Evolutionary conservation across 2,888 invertebrate species (phyloP), one percentile per base, ranked within the genome.

Genomic region (Petrolisthes manimaculis): DNA sequence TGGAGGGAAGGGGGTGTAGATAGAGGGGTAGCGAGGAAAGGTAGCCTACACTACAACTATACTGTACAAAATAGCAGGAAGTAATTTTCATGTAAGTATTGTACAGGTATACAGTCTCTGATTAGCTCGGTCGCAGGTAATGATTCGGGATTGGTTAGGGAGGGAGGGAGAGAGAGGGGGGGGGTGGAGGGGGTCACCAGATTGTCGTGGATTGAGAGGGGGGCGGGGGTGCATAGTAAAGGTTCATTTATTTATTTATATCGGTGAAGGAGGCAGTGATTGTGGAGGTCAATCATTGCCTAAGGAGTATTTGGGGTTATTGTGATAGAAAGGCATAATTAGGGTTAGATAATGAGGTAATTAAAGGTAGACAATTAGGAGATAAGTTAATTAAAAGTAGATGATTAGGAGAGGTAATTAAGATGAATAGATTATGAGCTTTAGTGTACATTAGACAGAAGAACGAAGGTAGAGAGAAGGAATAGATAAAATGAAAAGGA

Each of bases 61-160:
- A n/a, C n/a, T n/a, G n/a, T n/a, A 75, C 84, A 84, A 84, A 84
- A 86, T 80, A 71, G 69, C 86, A 86, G 86, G 86, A 86, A 86
- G 71, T 51, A 86, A 86, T 86, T 81, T 81, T 86, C 81, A 86
- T 86, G 86, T 86, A 86, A 81, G 80, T 81, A 86, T 74, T 79
- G 71, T 79, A 75, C 81, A 75, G 21, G 37, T 61, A 80, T 56
- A 81, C 86, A 82, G 24, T 61, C 61, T 71, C 5, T 67, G 53
- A 21, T 69, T 61, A 77, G 53, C 37, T 37, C 37, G 81, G 69
- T 56, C 80, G 79, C 61, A 9, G 69, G 85, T 69, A 71, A 67
- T 81, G 80, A 86, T 86, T 86, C 79, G 81, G 74, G n/a, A 24
- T 77, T 21, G 55, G 56, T 55, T 9, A n/a, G n/a, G n/a, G n/a